Evolutionary conservation across 1,140 invertebrate species (phyloP), one percentile per base, ranked within the genome.

Genomic region (Epicauta chinensis): DNA sequence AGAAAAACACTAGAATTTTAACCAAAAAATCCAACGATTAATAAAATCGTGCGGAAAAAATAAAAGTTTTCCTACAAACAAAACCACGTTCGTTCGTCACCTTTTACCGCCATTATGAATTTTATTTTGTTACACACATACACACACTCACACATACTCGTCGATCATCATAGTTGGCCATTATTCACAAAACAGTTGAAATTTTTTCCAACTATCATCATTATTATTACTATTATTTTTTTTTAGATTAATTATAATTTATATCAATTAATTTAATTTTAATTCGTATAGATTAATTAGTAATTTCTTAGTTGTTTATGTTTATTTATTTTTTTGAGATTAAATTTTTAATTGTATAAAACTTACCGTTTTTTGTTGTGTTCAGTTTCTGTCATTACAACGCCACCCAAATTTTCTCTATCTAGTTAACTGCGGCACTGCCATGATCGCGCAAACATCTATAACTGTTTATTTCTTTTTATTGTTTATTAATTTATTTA

Each of bases 351-450:
- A 56, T 30, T 37, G 45, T 59, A 48, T 49, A 64, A 60, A 73
- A 76, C 74, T 75, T 70, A 76, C 73, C 74, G 29, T 74, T 70
- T 71, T 11, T 34, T 12, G 3, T 34, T 10, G 6, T 65, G 68
- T 63, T 68, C 70, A 71, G 69, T 71, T 72, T 75, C 72, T 72
- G 70, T 74, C 73, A 76, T 76, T 71, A 75, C 73, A 75, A 72
- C 68, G 71, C 72, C 73, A 75, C 72, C 71, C 73, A 73, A 73
- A 71, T 72, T 73, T 75, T 34, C 32, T 34, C 32, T 11, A 7
- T n/a, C 32, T 34, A 34, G 73, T 71, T n/a, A 75, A 68, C 67
- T 72, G 67, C 73, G 55, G 50, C 51, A 74, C 71, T 73, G 71
- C 72, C 63, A 69, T 72, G 69, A 68, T 44, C 48, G 29, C 53